Conservation (phyloP, 2,888 invertebrate genomes). For the Cheilosia vernalis region DNA sequence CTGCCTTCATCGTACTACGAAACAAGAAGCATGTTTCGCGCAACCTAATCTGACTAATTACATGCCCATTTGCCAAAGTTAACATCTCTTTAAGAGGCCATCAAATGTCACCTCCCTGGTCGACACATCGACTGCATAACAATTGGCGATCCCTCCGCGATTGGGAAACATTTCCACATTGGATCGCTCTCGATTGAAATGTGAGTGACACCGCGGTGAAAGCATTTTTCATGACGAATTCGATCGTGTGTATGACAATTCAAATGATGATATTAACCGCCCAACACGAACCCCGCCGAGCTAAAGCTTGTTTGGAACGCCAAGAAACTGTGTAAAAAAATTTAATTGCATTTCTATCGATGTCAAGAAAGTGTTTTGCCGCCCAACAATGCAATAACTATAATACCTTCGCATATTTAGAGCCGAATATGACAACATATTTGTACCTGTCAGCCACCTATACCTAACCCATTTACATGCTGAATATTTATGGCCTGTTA, state of each 20-base stretch:
- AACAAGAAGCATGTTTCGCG: conserved; percentile 21
- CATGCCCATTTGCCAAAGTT: conserved; percentile 41
- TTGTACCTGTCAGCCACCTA: not conserved
- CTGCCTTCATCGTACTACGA: not conserved
- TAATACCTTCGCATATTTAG: conserved; percentile 32
- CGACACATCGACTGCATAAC: conserved; percentile 39
- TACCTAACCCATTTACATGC: conserved; percentile 34
- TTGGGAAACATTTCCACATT: conserved; percentile 31
- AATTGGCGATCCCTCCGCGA: conserved; percentile 6
- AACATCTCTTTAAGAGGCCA: conserved; percentile 31
- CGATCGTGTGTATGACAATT: conserved; percentile 31
- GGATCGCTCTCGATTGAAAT: conserved; percentile 26
- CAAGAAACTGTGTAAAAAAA: conserved; percentile 17
- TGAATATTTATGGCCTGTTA: conserved; percentile 64
- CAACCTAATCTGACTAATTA: conserved; percentile 44
- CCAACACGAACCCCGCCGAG: not conserved
- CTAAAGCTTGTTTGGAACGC: conserved; percentile 9
- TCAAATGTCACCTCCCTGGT: conserved; percentile 13
- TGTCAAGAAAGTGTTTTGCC: conserved; percentile 22
- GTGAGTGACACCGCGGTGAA: conserved; percentile 51
- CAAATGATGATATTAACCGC: conserved; percentile 14
- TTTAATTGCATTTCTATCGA: conserved; percentile 46
- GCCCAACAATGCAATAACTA: conserved; percentile 34
- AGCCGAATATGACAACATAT: conserved; percentile 48
- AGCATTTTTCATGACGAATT: conserved; percentile 49